Conservation (phyloP, 1,140 invertebrate genomes). For the Pseudachorutes palmiensis region DNA sequence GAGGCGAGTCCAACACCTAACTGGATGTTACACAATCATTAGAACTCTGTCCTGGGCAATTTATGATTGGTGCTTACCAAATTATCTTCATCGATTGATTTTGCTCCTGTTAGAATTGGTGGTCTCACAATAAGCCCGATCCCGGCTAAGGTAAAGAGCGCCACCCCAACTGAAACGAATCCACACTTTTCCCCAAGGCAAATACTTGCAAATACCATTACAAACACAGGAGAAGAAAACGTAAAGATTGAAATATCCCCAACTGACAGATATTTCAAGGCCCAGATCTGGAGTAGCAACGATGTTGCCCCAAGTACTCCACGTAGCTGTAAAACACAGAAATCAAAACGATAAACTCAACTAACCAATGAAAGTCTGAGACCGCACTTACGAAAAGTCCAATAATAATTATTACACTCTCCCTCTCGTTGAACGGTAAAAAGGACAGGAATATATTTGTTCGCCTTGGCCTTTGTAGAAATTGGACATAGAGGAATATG, state of each 20-base stretch:
- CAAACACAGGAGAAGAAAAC: background rate
- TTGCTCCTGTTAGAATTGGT: constrained; percentile 20
- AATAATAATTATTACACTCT: background rate
- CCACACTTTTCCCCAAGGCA: background rate
- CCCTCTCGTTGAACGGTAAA: background rate
- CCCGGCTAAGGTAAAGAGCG: background rate
- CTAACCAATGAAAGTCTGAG: background rate
- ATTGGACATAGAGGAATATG: background rate
- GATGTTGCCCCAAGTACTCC: background rate
- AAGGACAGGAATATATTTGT: background rate
- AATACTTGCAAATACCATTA: background rate
- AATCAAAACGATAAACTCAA: background rate
- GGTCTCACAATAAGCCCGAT: constrained; percentile 15
- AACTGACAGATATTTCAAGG: background rate
- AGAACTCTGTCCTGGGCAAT: background rate
- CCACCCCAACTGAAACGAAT: background rate
- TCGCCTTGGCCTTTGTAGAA: background rate
- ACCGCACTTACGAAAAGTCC: background rate
- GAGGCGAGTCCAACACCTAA: background rate
- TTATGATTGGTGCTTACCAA: background rate
- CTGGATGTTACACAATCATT: background rate
- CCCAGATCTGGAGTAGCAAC: background rate
- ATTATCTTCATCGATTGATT: background rate
- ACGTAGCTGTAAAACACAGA: background rate
- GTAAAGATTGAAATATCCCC: background rate